Evolutionary conservation across 2,888 invertebrate genomes (phyloP).

Genomic region (Hydropsyche betteni): DNA sequence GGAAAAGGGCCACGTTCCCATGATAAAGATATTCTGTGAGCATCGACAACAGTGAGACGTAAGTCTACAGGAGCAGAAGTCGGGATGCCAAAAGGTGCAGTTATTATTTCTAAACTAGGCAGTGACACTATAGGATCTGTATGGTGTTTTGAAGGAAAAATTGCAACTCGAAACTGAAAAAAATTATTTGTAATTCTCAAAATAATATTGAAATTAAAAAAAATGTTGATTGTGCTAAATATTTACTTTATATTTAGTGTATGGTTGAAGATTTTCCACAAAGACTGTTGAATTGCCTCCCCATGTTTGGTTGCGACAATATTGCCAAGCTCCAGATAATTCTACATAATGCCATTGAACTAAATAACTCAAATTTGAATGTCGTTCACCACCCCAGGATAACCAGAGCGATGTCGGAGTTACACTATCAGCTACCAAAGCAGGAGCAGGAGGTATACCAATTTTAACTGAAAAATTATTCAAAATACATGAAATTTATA

Average conservation of each 20-base stretch:
- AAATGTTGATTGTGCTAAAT: neutral
- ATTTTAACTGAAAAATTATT: slow-evolving; percentile 65
- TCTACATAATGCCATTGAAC: slow-evolving; percentile 82
- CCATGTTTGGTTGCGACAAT: slow-evolving; percentile 79
- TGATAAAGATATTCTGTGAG: slow-evolving; percentile 83
- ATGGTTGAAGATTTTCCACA: slow-evolving; percentile 83
- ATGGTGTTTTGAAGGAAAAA: slow-evolving; percentile 76
- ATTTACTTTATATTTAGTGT: slow-evolving; percentile 86
- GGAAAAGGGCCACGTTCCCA: slow-evolving; percentile 90
- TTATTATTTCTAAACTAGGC: slow-evolving; percentile 80
- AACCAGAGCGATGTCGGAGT: slow-evolving; percentile 82
- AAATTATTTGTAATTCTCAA: slow-evolving; percentile 34
- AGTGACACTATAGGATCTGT: slow-evolving; percentile 77
- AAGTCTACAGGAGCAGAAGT: slow-evolving; percentile 80
- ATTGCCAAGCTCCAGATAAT: slow-evolving; percentile 80
- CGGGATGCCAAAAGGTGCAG: slow-evolving; percentile 77
- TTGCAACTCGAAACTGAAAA: slow-evolving; percentile 86
- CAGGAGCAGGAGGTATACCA: slow-evolving; percentile 77
- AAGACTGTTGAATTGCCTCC: slow-evolving; percentile 72
- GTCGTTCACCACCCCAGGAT: slow-evolving; percentile 75
- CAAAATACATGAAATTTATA: slow-evolving; percentile 10
- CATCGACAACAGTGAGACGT: slow-evolving; percentile 80
- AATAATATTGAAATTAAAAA: slow-evolving; percentile 4
- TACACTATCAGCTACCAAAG: slow-evolving; percentile 79
- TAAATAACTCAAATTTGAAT: slow-evolving; percentile 66